Percentiles rank a stretch among this genome's conserved stretches.
phyloP scores from a whole-genome alignment of 1,140 invertebrate genomes.

The Vanessa atalanta region DNA sequence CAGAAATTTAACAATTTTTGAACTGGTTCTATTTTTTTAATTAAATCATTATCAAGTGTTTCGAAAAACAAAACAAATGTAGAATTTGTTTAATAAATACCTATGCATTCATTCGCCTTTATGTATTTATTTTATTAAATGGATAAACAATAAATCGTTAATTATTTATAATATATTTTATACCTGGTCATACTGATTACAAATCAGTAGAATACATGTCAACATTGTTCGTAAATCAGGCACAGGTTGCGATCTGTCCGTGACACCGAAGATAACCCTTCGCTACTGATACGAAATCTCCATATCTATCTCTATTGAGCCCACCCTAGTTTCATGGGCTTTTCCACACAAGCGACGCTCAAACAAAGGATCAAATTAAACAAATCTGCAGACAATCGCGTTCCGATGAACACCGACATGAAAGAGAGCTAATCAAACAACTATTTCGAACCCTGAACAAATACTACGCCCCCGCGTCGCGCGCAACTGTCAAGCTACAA shows the following conservation, averaged over 20 bases:
- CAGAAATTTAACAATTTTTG: background rate
- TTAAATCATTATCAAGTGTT: background rate
- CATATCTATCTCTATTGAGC: conserved; percentile 59
- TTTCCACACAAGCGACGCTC: conserved; percentile 70
- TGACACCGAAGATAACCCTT: conserved; percentile 68
- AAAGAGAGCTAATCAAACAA: conserved; percentile 79
- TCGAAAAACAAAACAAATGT: background rate
- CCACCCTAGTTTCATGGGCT: conserved; percentile 60
- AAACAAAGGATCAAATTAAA: conserved; percentile 79
- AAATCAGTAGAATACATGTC: background rate
- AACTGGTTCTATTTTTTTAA: background rate
- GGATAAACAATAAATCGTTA: background rate
- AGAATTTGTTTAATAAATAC: too few species aligned
- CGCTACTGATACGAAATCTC: conserved; percentile 58
- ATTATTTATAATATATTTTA: background rate
- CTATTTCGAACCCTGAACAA: conserved; percentile 65
- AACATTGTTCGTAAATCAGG: conserved; percentile 44
- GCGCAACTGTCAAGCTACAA: conserved; percentile 65
- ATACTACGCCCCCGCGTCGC: conserved; percentile 62
- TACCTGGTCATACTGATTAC: background rate
- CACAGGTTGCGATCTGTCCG: conserved; percentile 58
- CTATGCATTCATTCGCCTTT: too few species aligned
- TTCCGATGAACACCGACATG: conserved; percentile 68
- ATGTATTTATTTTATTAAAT: too few species aligned
- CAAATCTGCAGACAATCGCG: conserved; percentile 75